Percentiles rank a stretch among this genome's conserved stretches.
These are phyloP conservation scores for Budorcas taxicolor DNA, from an alignment of 2,113 vertebrate species.

Conservation along the genomic window DNA sequence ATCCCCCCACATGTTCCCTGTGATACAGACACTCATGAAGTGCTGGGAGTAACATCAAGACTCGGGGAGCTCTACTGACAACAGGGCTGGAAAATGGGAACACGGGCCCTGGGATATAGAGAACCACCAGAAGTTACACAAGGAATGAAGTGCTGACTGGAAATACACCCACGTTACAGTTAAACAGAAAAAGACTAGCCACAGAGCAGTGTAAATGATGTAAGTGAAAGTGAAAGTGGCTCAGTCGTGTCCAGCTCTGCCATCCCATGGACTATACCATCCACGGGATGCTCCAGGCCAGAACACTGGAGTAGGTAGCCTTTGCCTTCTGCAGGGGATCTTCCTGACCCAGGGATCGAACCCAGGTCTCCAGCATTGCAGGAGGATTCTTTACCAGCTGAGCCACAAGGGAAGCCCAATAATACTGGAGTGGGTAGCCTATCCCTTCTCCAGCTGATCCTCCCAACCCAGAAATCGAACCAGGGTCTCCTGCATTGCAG, in stretches of 20 bases:
- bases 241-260: no score
- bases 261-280: no score
- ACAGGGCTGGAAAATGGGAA: background rate
- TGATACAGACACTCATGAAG: accelerated
- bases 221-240: background rate
- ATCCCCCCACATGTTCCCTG: accelerated
- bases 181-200: background rate
- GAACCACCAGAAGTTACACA: background rate
- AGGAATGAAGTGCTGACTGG: background rate
- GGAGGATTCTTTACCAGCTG: background rate
- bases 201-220: background rate
- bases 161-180: background rate
- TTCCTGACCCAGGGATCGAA: background rate
- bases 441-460: background rate
- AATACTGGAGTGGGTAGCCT: background rate
- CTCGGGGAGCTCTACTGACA: background rate
- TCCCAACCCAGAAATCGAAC: background rate
- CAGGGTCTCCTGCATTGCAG: background rate
- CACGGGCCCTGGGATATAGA: background rate
- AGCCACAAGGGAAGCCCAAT: background rate
- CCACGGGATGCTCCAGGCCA: no score
- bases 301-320: background rate
- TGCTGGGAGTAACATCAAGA: background rate
- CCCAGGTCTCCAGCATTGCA: background rate
- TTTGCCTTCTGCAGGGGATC: background rate